These are phyloP conservation scores for Mechanitis messenoides DNA, from an alignment of 2,888 invertebrate species.

Conservation along the genomic window DNA sequence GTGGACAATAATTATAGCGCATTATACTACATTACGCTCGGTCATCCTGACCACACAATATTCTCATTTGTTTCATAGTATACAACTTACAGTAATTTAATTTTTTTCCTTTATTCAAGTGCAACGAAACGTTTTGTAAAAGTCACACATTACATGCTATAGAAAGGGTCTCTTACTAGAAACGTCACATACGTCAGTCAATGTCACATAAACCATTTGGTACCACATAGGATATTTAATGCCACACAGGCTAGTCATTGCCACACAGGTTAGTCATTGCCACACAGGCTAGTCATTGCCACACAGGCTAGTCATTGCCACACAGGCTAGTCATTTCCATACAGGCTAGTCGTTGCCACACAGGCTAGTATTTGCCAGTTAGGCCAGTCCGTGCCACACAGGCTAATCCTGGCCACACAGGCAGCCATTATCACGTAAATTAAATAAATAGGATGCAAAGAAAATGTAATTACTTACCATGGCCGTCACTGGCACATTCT, in stretches of 20 bases:
- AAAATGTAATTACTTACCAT: not conserved
- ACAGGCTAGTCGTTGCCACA: not conserved
- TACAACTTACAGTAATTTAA: no score
- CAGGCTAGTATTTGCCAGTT: not conserved
- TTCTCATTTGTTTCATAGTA: no score
- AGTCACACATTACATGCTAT: no score
- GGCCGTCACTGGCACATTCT: not conserved
- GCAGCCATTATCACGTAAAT: not conserved
- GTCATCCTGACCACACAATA: no score
- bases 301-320: not conserved
- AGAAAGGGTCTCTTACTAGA: no score
- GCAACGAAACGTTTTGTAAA: no score
- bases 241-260: conserved; percentile 3
- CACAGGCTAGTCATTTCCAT: not conserved
- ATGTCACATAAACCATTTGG: not conserved
- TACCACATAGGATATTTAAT: conserved; percentile 3
- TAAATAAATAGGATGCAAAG: not conserved
- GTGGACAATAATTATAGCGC: no score
- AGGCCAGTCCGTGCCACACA: not conserved
- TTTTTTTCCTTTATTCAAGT: no score
- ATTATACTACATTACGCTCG: no score
- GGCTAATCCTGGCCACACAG: not conserved
- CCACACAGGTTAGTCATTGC: not conserved
- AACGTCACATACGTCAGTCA: not conserved
- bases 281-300: not conserved